Evolutionary conservation across 2,797 vertebrate genomes (phyloP).

Genomic region (Pantherophis vulpinus): DNA sequence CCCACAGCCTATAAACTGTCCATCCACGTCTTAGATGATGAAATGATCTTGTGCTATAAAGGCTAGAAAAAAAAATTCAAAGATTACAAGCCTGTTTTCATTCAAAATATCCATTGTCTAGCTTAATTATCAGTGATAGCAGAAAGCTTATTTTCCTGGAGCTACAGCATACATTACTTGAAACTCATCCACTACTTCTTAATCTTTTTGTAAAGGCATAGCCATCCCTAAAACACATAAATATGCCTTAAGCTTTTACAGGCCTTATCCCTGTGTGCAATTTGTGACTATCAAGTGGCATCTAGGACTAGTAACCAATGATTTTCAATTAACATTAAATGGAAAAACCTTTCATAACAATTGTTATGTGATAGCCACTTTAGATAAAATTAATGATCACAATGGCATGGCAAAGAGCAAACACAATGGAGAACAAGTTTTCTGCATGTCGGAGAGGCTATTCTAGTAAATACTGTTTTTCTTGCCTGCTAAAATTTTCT

Average conservation of each 20-base stretch:
- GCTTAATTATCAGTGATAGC: neutral
- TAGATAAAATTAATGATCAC: conserved; percentile 28
- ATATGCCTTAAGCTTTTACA: neutral
- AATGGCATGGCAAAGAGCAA: neutral
- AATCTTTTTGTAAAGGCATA: neutral
- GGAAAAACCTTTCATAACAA: conserved; percentile 52
- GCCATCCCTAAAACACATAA: neutral
- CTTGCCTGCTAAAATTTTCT: neutral
- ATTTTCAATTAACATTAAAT: conserved; percentile 65
- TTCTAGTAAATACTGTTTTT: neutral
- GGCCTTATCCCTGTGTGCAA: neutral
- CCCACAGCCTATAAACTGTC: neutral
- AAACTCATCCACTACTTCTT: neutral
- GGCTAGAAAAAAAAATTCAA: neutral
- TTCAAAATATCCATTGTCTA: neutral
- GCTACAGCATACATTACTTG: neutral
- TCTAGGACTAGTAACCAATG: conserved; percentile 44
- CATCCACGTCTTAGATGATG: neutral
- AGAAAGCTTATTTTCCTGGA: neutral
- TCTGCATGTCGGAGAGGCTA: neutral
- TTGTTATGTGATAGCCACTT: conserved; percentile 42
- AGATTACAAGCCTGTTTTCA: neutral
- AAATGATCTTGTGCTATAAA: neutral
- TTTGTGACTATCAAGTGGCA: conserved; percentile 39
- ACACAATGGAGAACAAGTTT: neutral